A percentile compares a stretch with the other conserved stretches of the same genome.
These are phyloP conservation scores for Perognathus longimembris DNA, from an alignment of 2,113 vertebrate genomes.

Conservation along the genomic window DNA sequence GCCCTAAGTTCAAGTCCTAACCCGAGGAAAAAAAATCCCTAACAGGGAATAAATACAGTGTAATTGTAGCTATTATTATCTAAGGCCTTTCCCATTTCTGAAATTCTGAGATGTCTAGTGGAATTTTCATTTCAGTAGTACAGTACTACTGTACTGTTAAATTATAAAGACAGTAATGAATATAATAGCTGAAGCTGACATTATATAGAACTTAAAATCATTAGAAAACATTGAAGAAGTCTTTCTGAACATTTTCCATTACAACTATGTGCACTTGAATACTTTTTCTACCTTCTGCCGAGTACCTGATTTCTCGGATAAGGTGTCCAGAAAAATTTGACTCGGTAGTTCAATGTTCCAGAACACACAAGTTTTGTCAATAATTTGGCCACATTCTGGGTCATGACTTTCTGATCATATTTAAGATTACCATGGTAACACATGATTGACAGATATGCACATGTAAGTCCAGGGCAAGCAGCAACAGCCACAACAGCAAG, in stretches of 20 bases:
- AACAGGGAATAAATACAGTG: background rate
- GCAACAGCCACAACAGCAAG: background rate
- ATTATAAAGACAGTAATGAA: constrained; percentile 10
- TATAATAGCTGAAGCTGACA: background rate
- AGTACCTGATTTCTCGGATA: background rate
- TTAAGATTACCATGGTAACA: background rate
- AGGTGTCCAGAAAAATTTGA: background rate
- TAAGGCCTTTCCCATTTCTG: background rate
- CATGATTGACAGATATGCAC: background rate
- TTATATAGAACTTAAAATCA: background rate
- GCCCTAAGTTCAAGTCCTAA: too few relatives aligned
- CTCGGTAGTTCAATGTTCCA: background rate
- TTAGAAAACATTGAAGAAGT: background rate
- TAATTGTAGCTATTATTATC: background rate
- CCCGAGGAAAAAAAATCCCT: background rate
- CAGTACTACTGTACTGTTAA: too few relatives aligned
- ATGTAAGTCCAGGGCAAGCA: background rate
- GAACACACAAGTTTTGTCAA: constrained; percentile 13
- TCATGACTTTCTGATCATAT: constrained; percentile 1
- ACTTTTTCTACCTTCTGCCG: background rate
- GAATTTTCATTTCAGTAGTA: constrained; percentile 22
- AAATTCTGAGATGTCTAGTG: background rate
- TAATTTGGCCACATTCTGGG: background rate
- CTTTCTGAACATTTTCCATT: background rate
- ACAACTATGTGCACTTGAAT: background rate